Conservation (phyloP, 2,113 vertebrate species). For the Tylochromis polylepis region DNA sequence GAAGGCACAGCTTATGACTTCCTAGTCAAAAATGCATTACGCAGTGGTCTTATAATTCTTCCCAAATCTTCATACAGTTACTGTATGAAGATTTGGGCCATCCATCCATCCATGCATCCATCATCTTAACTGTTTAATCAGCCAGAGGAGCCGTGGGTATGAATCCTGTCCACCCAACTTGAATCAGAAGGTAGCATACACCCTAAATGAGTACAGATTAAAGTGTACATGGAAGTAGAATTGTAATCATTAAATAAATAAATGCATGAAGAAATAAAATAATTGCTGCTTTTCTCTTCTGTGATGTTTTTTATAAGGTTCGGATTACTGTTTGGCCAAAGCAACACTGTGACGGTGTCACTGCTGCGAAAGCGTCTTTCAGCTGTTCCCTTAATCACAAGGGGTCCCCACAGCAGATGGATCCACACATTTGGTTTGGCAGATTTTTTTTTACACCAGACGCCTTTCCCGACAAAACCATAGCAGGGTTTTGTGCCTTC, state of each 20-base stretch:
- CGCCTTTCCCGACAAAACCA: background rate
- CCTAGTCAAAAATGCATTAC: background rate
- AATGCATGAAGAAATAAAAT: background rate
- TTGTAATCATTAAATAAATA: background rate
- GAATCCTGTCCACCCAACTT: background rate
- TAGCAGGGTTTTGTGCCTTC: background rate
- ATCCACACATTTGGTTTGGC: background rate
- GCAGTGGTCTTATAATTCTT: background rate
- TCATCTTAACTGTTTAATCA: background rate
- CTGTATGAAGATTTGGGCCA: no score
- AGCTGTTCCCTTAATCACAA: background rate
- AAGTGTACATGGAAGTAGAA: background rate
- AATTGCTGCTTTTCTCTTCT: background rate
- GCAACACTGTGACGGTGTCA: background rate
- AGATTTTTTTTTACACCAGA: background rate
- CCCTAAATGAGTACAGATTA: background rate
- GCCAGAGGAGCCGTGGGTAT: no score
- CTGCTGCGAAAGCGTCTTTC: background rate
- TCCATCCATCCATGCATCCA: background rate
- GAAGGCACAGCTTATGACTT: background rate
- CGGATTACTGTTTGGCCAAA: background rate
- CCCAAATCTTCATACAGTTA: no score
- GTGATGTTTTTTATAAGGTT: background rate
- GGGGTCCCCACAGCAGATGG: background rate
- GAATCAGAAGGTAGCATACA: background rate